A percentile compares a stretch with the other conserved stretches of the same genome.
Conservation (phyloP, 2,797 vertebrate species). For the Rhabdomys pumilio region DNA sequence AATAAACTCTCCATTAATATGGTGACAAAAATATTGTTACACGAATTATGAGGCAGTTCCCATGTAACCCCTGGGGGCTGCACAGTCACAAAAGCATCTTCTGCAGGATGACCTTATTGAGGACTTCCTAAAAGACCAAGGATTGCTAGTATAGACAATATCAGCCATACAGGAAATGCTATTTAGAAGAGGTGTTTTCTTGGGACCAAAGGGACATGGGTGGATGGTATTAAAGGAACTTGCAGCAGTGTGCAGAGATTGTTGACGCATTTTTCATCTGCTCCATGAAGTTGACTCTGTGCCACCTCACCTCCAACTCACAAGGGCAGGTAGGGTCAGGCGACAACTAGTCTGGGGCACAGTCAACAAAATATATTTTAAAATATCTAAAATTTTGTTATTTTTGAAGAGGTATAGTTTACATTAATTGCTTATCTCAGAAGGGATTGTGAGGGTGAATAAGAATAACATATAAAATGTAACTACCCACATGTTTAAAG, state of each 20-base stretch:
- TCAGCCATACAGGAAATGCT: not conserved
- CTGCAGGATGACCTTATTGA: not conserved
- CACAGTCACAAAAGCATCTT: not conserved
- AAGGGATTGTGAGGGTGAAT: slow-evolving; percentile 51
- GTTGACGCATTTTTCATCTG: not conserved
- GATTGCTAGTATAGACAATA: not conserved
- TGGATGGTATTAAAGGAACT: not conserved
- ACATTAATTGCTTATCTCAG: slow-evolving; percentile 70
- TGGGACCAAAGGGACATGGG: accelerated
- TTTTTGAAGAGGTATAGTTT: slow-evolving; percentile 57
- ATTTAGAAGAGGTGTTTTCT: not conserved
- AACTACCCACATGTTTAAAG: slow-evolving; percentile 63
- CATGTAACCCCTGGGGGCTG: not conserved
- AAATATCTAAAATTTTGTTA: slow-evolving; percentile 72
- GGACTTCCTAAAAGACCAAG: not conserved
- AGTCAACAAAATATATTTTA: slow-evolving; percentile 78
- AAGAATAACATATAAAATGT: slow-evolving; percentile 64
- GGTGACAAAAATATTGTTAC: slow-evolving; percentile 48
- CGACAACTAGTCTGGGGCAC: not conserved
- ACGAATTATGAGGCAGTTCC: not conserved
- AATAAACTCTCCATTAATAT: slow-evolving; percentile 77
- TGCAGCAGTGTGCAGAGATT: not conserved
- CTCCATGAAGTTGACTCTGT: not conserved
- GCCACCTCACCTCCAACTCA: not conserved
- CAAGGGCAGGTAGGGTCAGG: not conserved